A percentile compares a stretch with the other conserved stretches of the same genome.
Conservation (phyloP, 1,140 invertebrate species). For the Drosophila sp. region DNA sequence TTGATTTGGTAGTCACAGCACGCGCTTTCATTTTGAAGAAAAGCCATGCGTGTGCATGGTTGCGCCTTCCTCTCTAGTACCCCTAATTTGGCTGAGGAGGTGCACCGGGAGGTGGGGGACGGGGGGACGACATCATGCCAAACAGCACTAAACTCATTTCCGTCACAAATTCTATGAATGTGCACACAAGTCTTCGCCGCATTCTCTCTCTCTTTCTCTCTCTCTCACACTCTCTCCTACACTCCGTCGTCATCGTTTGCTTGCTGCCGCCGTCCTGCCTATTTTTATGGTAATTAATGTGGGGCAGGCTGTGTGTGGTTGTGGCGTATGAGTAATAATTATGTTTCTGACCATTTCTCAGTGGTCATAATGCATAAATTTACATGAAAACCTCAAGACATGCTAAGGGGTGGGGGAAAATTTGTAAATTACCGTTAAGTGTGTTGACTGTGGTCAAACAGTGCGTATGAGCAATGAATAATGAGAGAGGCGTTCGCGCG, state of each 20-base stretch:
- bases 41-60: slow-evolving; percentile 39
- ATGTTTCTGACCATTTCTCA: slow-evolving; percentile 18
- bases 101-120: not conserved
- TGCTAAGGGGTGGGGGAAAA: not conserved
- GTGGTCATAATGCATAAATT: slow-evolving; percentile 37
- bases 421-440: slow-evolving; percentile 17
- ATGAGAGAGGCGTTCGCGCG: not conserved
- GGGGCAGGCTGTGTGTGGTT: slow-evolving; percentile 50
- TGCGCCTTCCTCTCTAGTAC: not conserved
- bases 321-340: slow-evolving; percentile 65
- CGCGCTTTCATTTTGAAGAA: slow-evolving; percentile 40
- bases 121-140: slow-evolving; percentile 44
- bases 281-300: slow-evolving; percentile 77
- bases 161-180: slow-evolving; percentile 77
- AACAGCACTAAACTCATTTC: slow-evolving; percentile 72
- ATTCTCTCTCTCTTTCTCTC: not conserved
- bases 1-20: slow-evolving; percentile 51
- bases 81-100: not conserved
- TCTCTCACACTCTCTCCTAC: not conserved
- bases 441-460: slow-evolving; percentile 31
- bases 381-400: slow-evolving; percentile 7
- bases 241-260: slow-evolving; percentile 1
- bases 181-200: slow-evolving; percentile 17
- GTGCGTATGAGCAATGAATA: slow-evolving; percentile 60
- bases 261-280: slow-evolving; percentile 41